phyloP scores from a whole-genome alignment of 2,888 invertebrate species.

The Epinotia nisella region DNA sequence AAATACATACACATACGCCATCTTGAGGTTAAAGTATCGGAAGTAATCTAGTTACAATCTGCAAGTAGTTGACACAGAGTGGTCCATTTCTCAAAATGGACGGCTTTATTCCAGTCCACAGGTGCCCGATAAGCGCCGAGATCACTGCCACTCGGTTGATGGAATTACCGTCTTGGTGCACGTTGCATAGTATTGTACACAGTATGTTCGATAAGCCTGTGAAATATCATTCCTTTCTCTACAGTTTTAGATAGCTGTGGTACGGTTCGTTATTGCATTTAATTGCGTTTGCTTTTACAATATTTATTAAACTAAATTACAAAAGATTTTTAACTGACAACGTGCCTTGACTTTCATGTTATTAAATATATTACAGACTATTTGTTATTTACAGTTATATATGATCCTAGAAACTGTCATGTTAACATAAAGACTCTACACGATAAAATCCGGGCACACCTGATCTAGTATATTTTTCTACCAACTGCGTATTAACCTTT shows the following conservation, averaged over 20 bases:
- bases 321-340: too few relatives aligned
- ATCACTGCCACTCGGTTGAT: conserved; percentile 66
- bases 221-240: conserved; percentile 7
- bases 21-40: neutral
- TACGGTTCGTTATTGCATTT: neutral
- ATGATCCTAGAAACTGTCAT: too few relatives aligned
- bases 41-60: conserved; percentile 40
- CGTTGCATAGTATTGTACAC: conserved; percentile 63
- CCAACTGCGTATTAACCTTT: too few relatives aligned
- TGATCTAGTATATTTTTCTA: too few relatives aligned
- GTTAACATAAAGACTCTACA: too few relatives aligned
- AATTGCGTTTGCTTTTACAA: too few relatives aligned
- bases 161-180: conserved; percentile 69
- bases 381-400: too few relatives aligned
- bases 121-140: conserved; percentile 74
- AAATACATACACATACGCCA: neutral
- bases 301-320: too few relatives aligned
- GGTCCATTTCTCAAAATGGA: conserved; percentile 66
- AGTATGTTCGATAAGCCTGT: conserved; percentile 9
- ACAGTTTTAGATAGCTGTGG: neutral
- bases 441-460: too few relatives aligned
- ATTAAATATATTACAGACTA: too few relatives aligned
- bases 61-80: conserved; percentile 39
- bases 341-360: too few relatives aligned
- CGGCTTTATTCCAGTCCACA: conserved; percentile 75